These are phyloP conservation scores for Uloborus plumipes DNA, from an alignment of 2,888 invertebrate species.

Conservation along the genomic window DNA sequence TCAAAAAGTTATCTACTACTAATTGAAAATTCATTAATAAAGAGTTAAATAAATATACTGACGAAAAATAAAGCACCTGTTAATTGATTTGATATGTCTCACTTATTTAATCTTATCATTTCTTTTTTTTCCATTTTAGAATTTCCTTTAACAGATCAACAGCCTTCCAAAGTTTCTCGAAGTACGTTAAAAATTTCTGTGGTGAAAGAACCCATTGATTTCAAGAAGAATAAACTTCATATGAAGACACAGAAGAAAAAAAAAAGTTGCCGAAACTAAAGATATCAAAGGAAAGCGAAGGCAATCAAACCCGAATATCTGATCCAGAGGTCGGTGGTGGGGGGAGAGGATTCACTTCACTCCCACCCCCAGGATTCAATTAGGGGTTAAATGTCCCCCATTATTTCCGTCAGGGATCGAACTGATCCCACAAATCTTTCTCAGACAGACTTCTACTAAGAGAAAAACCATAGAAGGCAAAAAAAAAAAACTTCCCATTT, in stretches of 20 bases:
- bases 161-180: not conserved
- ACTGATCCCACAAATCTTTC: conserved; percentile 61
- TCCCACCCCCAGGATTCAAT: conserved; percentile 51
- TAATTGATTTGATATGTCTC: too few species aligned
- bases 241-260: not conserved
- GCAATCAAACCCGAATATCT: conserved; percentile 31
- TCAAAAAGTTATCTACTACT: too few species aligned
- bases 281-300: not conserved
- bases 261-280: not conserved
- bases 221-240: not conserved
- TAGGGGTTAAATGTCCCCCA: conserved; percentile 63
- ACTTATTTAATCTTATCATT: too few species aligned
- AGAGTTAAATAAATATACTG: too few species aligned
- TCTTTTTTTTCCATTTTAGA: not conserved
- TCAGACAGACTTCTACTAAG: conserved; percentile 22
- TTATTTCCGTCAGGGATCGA: conserved; percentile 59
- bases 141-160: not conserved
- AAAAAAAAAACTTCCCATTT: conserved; percentile 32
- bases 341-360: conserved; percentile 17
- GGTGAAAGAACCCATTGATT: too few species aligned
- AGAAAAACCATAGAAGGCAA: conserved; percentile 28
- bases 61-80: too few species aligned
- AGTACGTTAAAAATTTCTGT: not conserved
- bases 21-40: too few species aligned
- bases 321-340: conserved; percentile 5